These are phyloP conservation scores for Drosophila merina DNA, from an alignment of 2,888 invertebrate species.

Conservation along the genomic window DNA sequence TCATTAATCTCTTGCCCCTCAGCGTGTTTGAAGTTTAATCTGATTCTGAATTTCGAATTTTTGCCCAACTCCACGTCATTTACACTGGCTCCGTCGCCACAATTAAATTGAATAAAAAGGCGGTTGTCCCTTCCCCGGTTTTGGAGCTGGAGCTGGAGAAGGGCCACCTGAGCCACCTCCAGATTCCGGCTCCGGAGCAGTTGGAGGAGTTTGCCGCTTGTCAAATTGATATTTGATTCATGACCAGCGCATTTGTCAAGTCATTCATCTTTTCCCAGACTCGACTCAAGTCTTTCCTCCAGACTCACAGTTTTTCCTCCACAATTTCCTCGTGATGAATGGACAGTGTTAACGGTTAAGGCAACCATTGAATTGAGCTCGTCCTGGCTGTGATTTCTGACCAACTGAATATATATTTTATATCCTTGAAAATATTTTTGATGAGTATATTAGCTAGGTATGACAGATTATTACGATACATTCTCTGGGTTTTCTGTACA, in stretches of 20 bases:
- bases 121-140: slow-evolving; percentile 10
- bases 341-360: slow-evolving; percentile 54
- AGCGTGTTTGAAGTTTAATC: slow-evolving; percentile 55
- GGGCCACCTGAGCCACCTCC: slow-evolving; percentile 57
- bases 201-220: slow-evolving; percentile 61
- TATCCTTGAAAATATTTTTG: neutral
- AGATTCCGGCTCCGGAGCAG: slow-evolving; percentile 10
- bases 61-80: slow-evolving; percentile 53
- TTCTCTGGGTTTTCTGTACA: neutral
- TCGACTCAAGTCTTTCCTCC: slow-evolving; percentile 22
- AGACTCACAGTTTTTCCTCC: slow-evolving; percentile 29
- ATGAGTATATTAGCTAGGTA: neutral
- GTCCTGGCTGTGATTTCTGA: slow-evolving; percentile 57
- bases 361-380: slow-evolving; percentile 58
- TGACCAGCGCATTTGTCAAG: slow-evolving; percentile 81
- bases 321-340: slow-evolving; percentile 54
- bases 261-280: slow-evolving; percentile 77
- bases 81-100: slow-evolving; percentile 65
- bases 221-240: slow-evolving; percentile 83
- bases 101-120: slow-evolving; percentile 76
- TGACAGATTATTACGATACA: neutral
- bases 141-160: slow-evolving; percentile 3
- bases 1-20: slow-evolving; percentile 65
- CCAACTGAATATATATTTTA: slow-evolving; percentile 7
- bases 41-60: slow-evolving; percentile 48